Base-by-base conservation (phyloP, 2,797 vertebrate genomes). In the Onychomys torridus region DNA sequence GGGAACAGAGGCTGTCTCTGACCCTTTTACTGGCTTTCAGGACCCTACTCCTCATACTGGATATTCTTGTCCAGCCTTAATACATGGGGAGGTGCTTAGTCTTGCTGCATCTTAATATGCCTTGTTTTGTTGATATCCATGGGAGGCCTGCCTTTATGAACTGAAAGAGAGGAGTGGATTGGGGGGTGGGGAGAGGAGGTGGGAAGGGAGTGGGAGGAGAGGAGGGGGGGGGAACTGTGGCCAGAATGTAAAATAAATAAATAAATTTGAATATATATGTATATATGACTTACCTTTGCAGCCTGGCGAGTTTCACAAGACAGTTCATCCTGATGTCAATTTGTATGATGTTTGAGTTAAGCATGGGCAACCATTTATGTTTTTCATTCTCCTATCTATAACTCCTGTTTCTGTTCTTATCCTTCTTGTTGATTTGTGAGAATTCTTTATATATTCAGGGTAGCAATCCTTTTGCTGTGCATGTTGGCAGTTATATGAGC, bases 321-420 rank as follows among this genome's bases (percentile, higher is more conserved):
- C 11, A 6, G 4, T 19, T 29, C 6, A 0, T 1, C 8, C 79
- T 23, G 65, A 29, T 2, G 0, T 21, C 46, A 37, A 17, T 59
- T 75, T 86, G 37, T n/a, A 11, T 0, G 7, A 7, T 4, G 27
- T 9, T 23, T 6, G 25, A 59, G 43, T 65, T 57, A 57, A 2
- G 0, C 5, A 13, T 0, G 13, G 46, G 34, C 6, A 40, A 23
- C 7, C 11, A 2, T 91, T 59, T 9, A 21, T 19, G 13, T 43
- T 67, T 17, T 46, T n/a, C 21, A 16, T 32, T 59, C 77, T 37
- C 67, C 27, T 6, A 59, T 46, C 52, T 52, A n/a, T 34, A 34
- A 6, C 23, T 17, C 32, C 37, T 12, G 9, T 37, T 63, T n/a
- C 61, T 52, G 0, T 37, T 2, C 1, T 79, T 52, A 52, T 52